Percentiles rank a stretch among this genome's conserved stretches.
Conservation (phyloP, 2,113 vertebrate genomes). For the Muscicapa adusta region DNA sequence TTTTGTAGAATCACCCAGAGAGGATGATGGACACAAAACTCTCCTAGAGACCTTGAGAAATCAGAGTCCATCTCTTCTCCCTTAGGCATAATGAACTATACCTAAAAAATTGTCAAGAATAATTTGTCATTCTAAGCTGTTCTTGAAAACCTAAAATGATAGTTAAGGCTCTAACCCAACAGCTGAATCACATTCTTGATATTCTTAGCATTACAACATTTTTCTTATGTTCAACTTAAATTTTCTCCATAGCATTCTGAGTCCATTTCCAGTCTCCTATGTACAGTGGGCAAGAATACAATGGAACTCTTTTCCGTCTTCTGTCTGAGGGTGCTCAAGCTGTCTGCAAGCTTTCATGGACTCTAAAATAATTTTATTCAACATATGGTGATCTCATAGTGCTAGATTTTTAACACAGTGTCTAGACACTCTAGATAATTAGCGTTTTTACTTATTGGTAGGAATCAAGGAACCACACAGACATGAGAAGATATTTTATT, state of each 20-base stretch:
- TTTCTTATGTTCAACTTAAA: not conserved
- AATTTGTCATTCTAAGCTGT: constrained; percentile 16
- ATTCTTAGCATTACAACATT: not conserved
- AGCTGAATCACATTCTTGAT: not conserved
- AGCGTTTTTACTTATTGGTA: not conserved
- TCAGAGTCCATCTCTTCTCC: not conserved
- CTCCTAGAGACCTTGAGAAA: not conserved
- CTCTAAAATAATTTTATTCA: not conserved
- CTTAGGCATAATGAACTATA: not conserved
- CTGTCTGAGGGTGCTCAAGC: not conserved
- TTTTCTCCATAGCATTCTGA: not conserved
- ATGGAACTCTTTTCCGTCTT: not conserved
- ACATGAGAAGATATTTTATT: not conserved
- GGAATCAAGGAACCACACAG: not conserved
- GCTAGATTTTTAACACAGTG: not conserved
- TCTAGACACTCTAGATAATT: not conserved
- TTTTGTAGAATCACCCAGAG: not conserved
- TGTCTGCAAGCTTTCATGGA: not conserved
- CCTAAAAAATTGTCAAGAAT: constrained; percentile 25
- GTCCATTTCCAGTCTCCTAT: not conserved
- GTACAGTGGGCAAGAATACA: not conserved
- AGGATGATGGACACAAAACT: not conserved
- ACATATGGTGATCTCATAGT: not conserved
- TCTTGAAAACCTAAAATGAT: not conserved
- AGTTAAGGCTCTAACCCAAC: not conserved